Evolutionary conservation across 2,113 vertebrate genomes (phyloP).

Genomic region (Dicerorhinus sumatrensis): DNA sequence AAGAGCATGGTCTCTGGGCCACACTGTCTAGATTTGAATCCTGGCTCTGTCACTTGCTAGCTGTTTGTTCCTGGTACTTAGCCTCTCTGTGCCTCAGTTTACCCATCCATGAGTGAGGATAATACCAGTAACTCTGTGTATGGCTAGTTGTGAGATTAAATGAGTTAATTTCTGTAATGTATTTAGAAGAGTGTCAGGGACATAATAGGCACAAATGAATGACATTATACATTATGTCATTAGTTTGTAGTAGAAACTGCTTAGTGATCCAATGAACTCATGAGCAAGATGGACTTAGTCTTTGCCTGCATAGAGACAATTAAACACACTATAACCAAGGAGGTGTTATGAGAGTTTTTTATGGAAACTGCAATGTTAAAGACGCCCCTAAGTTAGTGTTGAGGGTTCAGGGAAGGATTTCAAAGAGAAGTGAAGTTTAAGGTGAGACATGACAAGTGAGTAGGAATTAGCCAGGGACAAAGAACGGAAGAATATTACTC

Average conservation of each 20-base stretch:
- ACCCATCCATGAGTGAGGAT: background rate
- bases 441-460: background rate
- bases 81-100: background rate
- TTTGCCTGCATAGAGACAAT: background rate
- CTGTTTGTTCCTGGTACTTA: background rate
- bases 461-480: background rate
- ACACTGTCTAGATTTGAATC: background rate
- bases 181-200: background rate
- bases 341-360: background rate
- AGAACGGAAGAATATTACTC: background rate
- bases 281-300: background rate
- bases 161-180: background rate
- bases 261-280: background rate
- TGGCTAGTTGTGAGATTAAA: background rate
- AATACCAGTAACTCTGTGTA: background rate
- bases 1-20: background rate
- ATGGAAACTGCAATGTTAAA: background rate
- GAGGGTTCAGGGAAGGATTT: background rate
- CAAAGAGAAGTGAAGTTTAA: background rate
- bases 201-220: background rate
- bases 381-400: background rate
- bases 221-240: background rate
- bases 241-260: background rate
- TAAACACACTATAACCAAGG: background rate
- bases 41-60: background rate